A percentile compares a stretch with the other conserved stretches of the same genome.
Conservation (phyloP, 2,113 vertebrate genomes). For the Cryptotis parvus region DNA sequence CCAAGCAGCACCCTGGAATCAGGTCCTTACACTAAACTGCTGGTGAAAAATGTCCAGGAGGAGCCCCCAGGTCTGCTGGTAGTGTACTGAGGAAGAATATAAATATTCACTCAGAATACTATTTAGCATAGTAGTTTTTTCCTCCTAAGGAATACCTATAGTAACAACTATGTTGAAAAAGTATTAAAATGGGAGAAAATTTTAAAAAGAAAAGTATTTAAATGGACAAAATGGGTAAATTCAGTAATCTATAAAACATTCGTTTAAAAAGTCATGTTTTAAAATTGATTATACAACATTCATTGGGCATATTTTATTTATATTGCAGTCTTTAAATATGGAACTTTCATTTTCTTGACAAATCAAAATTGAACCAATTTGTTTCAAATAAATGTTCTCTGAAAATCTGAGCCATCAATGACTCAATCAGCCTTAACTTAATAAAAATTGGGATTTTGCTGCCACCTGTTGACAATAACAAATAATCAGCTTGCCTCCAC, state of each 20-base stretch:
- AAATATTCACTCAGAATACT: neutral
- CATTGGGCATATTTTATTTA: neutral
- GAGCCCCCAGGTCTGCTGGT: too few species aligned
- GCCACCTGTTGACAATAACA: conserved; percentile 85
- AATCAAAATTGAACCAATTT: conserved; percentile 21
- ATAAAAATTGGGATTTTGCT: conserved; percentile 82
- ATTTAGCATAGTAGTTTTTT: neutral
- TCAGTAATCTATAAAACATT: conserved; percentile 3
- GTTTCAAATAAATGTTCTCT: conserved; percentile 57
- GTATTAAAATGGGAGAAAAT: too few species aligned
- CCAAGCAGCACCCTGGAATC: too few species aligned
- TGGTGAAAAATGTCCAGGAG: too few species aligned
- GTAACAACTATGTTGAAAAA: too few species aligned
- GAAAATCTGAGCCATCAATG: conserved; percentile 43
- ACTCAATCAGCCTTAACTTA: neutral
- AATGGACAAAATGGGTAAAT: neutral
- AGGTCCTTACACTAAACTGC: too few species aligned
- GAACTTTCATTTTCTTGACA: neutral
- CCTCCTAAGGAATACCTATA: too few species aligned
- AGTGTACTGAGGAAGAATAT: too few species aligned
- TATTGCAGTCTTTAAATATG: neutral
- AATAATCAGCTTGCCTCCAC: conserved; percentile 10
- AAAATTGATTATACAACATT: neutral
- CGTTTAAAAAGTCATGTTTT: neutral
- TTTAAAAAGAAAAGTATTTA: neutral